Conservation (phyloP, 2,888 invertebrate species). For the Orchestes rusci region DNA sequence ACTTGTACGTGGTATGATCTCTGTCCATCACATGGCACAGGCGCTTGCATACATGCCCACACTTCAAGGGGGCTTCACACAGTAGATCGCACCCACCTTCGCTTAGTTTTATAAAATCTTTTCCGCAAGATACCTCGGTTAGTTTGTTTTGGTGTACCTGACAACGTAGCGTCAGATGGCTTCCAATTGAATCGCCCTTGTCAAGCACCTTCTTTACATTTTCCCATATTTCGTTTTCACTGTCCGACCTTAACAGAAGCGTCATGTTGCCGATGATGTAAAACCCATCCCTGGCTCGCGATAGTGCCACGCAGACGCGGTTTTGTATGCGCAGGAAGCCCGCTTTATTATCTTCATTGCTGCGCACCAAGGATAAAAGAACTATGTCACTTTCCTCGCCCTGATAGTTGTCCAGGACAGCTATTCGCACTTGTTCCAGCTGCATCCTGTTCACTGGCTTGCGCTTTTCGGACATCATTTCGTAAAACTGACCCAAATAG, state of each 20-base stretch:
- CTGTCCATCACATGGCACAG: slow-evolving; percentile 56
- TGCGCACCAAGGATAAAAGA: slow-evolving; percentile 70
- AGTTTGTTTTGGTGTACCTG: slow-evolving; percentile 45
- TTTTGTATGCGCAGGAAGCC: slow-evolving; percentile 66
- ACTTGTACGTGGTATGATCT: slow-evolving; percentile 47
- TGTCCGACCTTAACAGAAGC: slow-evolving; percentile 40
- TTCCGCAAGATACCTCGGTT: slow-evolving; percentile 39
- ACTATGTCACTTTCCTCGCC: slow-evolving; percentile 72
- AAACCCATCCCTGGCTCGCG: slow-evolving; percentile 63
- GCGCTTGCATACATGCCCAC: slow-evolving; percentile 56
- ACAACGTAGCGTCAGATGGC: slow-evolving; percentile 46
- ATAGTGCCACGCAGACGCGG: slow-evolving; percentile 70
- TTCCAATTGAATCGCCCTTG: slow-evolving; percentile 49
- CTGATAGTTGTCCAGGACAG: slow-evolving; percentile 73
- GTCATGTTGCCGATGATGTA: slow-evolving; percentile 70
- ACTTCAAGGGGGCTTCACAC: slow-evolving; percentile 46
- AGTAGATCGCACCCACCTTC: slow-evolving; percentile 55
- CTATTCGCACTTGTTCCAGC: slow-evolving; percentile 51
- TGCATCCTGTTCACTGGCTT: slow-evolving; percentile 22
- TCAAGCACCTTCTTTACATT: slow-evolving; percentile 47
- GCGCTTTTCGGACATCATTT: slow-evolving; percentile 47
- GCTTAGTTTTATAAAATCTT: slow-evolving; percentile 47
- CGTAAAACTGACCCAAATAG: slow-evolving; percentile 63
- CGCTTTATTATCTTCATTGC: slow-evolving; percentile 58
- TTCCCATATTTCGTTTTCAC: slow-evolving; percentile 51